Conservation (phyloP, 2,888 invertebrate genomes). For the Anthophora plumipes region DNA sequence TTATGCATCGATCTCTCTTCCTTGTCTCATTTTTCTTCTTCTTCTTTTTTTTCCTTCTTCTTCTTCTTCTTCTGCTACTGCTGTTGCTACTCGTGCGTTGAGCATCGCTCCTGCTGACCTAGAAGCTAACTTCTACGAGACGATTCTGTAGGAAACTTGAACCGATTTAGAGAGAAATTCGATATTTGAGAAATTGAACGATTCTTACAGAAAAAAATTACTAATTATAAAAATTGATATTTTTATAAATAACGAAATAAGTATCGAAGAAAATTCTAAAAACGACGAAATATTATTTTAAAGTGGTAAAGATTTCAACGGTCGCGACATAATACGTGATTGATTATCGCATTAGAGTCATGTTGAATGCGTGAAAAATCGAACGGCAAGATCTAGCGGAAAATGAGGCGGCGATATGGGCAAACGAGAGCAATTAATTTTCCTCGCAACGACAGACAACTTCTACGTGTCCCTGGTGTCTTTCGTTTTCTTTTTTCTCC, state of each 20-base stretch:
- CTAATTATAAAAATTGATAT: background rate
- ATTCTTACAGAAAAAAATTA: too few species aligned
- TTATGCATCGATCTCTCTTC: constrained; percentile 73
- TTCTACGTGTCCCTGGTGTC: background rate
- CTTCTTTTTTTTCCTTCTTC: constrained; percentile 14
- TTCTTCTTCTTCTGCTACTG: constrained; percentile 24
- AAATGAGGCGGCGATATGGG: constrained; percentile 37
- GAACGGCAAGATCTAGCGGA: constrained; percentile 8
- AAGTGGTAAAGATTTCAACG: background rate
- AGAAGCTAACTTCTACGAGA: constrained; percentile 64
- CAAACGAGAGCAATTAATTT: constrained; percentile 50
- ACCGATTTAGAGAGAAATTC: background rate
- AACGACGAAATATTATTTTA: background rate
- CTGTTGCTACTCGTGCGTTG: constrained; percentile 32
- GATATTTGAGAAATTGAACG: too few species aligned
- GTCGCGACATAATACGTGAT: constrained; percentile 4
- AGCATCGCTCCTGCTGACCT: constrained; percentile 75
- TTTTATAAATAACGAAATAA: background rate
- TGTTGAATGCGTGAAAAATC: constrained; percentile 19
- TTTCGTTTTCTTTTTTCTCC: background rate
- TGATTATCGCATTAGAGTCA: constrained; percentile 31
- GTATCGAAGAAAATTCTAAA: background rate
- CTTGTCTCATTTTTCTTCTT: constrained; percentile 36
- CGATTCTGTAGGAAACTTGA: background rate
- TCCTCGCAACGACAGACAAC: constrained; percentile 21